phyloP scores from a whole-genome alignment of 2,113 vertebrate genomes.

The Chiloscyllium plagiosum region DNA sequence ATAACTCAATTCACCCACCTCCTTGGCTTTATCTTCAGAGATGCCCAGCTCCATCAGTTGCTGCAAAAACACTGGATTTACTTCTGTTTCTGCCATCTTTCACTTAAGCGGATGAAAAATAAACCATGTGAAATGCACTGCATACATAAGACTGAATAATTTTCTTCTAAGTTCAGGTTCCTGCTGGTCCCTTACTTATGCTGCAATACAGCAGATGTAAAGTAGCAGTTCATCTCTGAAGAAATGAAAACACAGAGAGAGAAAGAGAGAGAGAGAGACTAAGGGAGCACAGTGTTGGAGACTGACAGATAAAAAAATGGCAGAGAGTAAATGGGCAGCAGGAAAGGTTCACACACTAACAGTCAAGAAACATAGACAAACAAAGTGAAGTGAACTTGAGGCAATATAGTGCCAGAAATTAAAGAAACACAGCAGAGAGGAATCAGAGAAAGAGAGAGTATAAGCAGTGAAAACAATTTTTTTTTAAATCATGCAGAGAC shows the following conservation, averaged over 20 bases:
- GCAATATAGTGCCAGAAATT: no score
- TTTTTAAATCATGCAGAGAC: no score
- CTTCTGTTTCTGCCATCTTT: constrained; percentile 45
- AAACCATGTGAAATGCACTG: not conserved
- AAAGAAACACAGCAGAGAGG: no score
- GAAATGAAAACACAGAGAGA: not conserved
- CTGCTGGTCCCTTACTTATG: not conserved
- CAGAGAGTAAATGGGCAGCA: not conserved
- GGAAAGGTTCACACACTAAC: no score
- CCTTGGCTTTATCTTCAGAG: constrained; percentile 67
- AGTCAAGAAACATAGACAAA: no score
- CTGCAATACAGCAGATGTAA: not conserved
- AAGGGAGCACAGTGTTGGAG: not conserved
- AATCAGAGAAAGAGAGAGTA: no score
- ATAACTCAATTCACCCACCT: constrained; percentile 48
- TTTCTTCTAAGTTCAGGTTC: not conserved
- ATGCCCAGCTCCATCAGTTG: constrained; percentile 69
- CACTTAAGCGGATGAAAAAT: not conserved
- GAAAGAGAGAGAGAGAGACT: not conserved
- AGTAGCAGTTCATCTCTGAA: not conserved
- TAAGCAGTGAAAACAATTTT: no score
- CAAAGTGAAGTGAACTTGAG: no score
- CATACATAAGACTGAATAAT: not conserved
- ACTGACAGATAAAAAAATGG: not conserved
- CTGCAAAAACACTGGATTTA: constrained; percentile 63